Conservation (phyloP, 2,797 vertebrate genomes). For the Melanotaenia nigrans region DNA sequence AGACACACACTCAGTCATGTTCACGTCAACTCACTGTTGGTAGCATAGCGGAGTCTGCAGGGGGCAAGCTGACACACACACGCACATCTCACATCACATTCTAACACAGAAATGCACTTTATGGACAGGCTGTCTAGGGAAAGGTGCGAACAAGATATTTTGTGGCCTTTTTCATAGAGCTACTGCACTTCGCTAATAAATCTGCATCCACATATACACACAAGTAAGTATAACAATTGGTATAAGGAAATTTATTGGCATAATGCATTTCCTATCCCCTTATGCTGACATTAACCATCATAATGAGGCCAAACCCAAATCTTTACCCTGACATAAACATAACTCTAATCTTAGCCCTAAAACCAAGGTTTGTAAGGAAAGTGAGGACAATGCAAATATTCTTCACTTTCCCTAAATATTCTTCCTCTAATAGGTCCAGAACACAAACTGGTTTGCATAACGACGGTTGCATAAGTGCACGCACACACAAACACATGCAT, state of each 20-base stretch:
- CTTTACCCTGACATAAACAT: not conserved
- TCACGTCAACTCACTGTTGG: slow-evolving; percentile 64
- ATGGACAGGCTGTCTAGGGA: slow-evolving; percentile 62
- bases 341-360: not conserved
- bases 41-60: slow-evolving; percentile 67
- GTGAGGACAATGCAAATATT: not conserved
- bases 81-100: slow-evolving; percentile 45
- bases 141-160: slow-evolving; percentile 74
- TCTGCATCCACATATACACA: slow-evolving; percentile 17
- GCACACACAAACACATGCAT: slow-evolving; percentile 14
- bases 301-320: not conserved
- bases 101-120: slow-evolving; percentile 79
- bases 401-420: not conserved
- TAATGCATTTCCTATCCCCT: not conserved
- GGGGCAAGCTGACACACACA: slow-evolving; percentile 48
- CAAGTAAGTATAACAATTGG: not conserved
- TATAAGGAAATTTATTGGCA: not conserved
- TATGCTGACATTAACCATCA: not conserved
- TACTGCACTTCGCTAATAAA: slow-evolving; percentile 56
- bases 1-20: slow-evolving; percentile 69
- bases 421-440: not conserved
- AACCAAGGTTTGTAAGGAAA: not conserved
- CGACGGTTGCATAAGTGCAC: slow-evolving; percentile 15
- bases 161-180: slow-evolving; percentile 55
- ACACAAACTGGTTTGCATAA: slow-evolving; percentile 5